phyloP scores from a whole-genome alignment of 2,797 vertebrate species.

The Peromyscus aztecus region DNA sequence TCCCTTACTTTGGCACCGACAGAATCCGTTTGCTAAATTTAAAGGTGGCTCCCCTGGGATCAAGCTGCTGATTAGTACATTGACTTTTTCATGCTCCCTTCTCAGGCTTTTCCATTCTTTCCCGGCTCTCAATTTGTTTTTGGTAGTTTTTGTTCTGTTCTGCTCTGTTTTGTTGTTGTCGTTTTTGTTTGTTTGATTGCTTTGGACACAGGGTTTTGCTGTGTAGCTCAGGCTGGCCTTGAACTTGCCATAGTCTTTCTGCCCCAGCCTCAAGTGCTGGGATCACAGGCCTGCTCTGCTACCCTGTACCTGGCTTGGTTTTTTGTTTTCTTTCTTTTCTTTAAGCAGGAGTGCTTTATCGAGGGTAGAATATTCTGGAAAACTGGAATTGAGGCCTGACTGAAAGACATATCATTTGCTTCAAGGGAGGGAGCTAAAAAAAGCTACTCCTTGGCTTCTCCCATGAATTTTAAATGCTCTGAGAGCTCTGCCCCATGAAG shows the following conservation, averaged over 20 bases:
- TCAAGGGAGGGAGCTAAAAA: constrained; percentile 70
- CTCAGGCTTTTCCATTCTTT: neutral
- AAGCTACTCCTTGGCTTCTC: constrained; percentile 67
- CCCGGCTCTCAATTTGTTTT: neutral
- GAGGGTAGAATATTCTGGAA: constrained; percentile 63
- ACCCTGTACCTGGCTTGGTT: neutral
- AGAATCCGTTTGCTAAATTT: neutral
- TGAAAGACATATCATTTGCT: constrained; percentile 72
- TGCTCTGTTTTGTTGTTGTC: no score
- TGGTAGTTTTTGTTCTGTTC: neutral
- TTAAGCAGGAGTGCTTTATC: neutral
- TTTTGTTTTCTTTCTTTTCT: neutral
- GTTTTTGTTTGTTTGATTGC: neutral
- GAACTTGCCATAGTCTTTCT: neutral
- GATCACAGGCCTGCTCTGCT: neutral
- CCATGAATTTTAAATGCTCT: constrained; percentile 74
- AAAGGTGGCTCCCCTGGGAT: neutral
- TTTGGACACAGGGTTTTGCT: neutral
- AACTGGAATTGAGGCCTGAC: constrained; percentile 62
- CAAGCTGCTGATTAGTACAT: neutral
- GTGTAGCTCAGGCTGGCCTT: neutral
- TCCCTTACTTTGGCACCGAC: neutral
- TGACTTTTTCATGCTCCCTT: neutral
- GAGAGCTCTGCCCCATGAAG: constrained; percentile 53
- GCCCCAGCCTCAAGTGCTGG: neutral